Percentiles rank a stretch among this genome's conserved stretches.
Evolutionary conservation across 2,113 vertebrate genomes (phyloP).

Genomic region (Charina bottae): DNA sequence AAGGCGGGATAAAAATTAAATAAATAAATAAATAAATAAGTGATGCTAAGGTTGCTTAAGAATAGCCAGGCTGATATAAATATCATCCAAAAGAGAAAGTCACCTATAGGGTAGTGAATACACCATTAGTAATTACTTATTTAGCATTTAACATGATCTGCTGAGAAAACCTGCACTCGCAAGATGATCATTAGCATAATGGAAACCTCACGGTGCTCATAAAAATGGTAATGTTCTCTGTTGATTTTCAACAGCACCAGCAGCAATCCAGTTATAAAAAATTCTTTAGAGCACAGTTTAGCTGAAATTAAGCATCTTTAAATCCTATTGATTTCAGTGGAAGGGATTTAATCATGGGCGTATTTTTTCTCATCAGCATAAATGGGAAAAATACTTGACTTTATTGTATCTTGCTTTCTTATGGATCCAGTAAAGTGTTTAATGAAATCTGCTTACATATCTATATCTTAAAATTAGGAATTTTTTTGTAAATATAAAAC

Average conservation of each 20-base stretch:
- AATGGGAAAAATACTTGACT: not conserved
- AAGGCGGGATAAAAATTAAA: no score
- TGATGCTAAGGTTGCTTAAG: constrained; percentile 39
- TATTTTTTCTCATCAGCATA: not conserved
- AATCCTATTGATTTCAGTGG: not conserved
- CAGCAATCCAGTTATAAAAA: constrained; percentile 3
- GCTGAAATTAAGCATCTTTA: constrained; percentile 11
- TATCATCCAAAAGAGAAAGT: constrained; percentile 32
- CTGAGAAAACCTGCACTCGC: constrained; percentile 31
- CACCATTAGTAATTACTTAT: not conserved
- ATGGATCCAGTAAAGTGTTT: not conserved
- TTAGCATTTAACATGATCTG: not conserved
- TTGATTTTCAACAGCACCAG: constrained; percentile 27
- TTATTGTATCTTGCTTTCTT: not conserved
- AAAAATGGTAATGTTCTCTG: constrained; percentile 9
- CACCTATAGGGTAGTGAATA: not conserved
- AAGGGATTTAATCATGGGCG: constrained; percentile 1
- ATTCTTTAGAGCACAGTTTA: constrained; percentile 16
- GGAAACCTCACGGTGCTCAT: not conserved
- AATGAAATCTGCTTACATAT: not conserved
- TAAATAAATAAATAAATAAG: no score
- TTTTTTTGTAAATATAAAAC: not conserved
- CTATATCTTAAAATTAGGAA: not conserved
- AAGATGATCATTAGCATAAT: constrained; percentile 9
- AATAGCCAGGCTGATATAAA: constrained; percentile 32